Evolutionary conservation across 2,888 invertebrate species (phyloP), one percentile per base, ranked within the genome.

Genomic region (Scaptomyza tumidula): DNA sequence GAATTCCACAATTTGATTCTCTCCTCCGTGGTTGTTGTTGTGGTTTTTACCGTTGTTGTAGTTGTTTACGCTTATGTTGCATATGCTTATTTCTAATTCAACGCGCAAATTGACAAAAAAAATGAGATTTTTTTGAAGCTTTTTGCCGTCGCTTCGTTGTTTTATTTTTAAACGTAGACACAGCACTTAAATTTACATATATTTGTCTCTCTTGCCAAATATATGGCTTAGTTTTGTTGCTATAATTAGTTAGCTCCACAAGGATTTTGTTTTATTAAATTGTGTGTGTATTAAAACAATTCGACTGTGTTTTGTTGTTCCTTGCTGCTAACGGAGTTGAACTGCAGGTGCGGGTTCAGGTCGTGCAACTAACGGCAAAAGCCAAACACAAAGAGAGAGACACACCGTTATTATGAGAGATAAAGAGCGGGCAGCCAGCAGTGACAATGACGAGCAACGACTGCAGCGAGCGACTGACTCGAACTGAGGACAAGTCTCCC

Each of bases 101-200:
- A 37, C n/a, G 63, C 63, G n/a, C 43, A 43, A 56, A 9, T 33
- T 52, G 68, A 62, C 44, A 54, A 41, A 62, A 50, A 41, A 16
- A 33, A 6, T n/a, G 31, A 48, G 31, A 49, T 29, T 49, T 10
- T 11, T 29, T 52, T 54, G 43, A 55, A 48, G 61, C 58, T 65
- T 66, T 74, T 58, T 62, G 57, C 57, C 24, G 58, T 45, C 50
- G 52, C 66, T 60, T 74, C 66, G 66, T 68, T 64, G 67, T 80
- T 77, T 73, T 82, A 87, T 82, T 87, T 82, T 76, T 82, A 82
- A 82, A 79, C 77, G 41, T 57, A 65, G 60, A 60, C 77, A 73
- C 60, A 69, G 61, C 43, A 63, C 46, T 64, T 46, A 54, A 44
- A 44, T 33, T 24, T 24, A 24, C 24, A 58, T 33, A 72, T 44